Evolutionary conservation across 2,113 vertebrate species (phyloP).

Genomic region (Elaphurus davidianus): DNA sequence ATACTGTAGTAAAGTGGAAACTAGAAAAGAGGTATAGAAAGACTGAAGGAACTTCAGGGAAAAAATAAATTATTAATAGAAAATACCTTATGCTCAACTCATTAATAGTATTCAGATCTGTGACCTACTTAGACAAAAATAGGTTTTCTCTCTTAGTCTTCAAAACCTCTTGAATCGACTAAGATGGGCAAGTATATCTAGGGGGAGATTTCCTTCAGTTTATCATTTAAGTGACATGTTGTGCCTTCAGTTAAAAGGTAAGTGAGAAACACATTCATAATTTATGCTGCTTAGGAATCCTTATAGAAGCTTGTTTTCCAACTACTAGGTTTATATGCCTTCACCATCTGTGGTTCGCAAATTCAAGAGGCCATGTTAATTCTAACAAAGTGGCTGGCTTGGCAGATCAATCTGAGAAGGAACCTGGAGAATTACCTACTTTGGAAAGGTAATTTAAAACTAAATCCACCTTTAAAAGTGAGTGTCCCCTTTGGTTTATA

Average conservation of each 20-base stretch:
- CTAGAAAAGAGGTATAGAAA: neutral
- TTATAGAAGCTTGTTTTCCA: constrained; percentile 18
- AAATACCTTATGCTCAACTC: constrained; percentile 37
- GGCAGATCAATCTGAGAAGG: constrained; percentile 32
- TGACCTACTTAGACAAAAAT: constrained; percentile 56
- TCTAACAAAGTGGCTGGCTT: constrained; percentile 58
- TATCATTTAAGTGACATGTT: neutral
- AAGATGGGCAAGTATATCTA: neutral
- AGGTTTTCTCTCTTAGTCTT: constrained; percentile 5
- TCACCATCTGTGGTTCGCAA: constrained; percentile 42
- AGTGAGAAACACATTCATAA: neutral
- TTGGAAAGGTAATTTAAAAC: constrained; percentile 66
- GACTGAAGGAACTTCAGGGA: neutral
- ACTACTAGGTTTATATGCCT: neutral
- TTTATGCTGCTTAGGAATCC: neutral
- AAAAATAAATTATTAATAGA: constrained; percentile 58
- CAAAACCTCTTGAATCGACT: neutral
- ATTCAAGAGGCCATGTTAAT: constrained; percentile 50
- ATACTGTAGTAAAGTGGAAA: constrained; percentile 35
- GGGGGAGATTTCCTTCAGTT: neutral
- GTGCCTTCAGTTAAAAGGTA: neutral
- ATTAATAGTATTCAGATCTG: constrained; percentile 51
- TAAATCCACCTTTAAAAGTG: constrained; percentile 53
- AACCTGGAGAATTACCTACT: constrained; percentile 51
- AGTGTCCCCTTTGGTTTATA: constrained; percentile 44